Conservation (phyloP, 2,113 vertebrate species). For the Pagrus major region DNA sequence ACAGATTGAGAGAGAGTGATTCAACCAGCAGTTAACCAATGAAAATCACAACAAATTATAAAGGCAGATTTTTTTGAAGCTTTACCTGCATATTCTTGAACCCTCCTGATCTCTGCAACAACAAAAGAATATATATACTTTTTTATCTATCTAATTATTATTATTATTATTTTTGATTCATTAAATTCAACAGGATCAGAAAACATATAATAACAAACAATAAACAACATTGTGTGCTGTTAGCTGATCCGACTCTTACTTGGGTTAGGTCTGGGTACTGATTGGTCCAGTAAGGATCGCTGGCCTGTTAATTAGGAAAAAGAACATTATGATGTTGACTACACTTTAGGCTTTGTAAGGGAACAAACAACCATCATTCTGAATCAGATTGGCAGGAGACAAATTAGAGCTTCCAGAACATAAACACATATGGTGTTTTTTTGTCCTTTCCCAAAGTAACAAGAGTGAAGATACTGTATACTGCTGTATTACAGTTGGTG, state of each 20-base stretch:
- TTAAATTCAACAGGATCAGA: not conserved
- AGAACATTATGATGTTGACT: not conserved
- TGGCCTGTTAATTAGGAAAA: slow-evolving; percentile 39
- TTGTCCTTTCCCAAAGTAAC: not conserved
- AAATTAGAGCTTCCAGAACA: not conserved
- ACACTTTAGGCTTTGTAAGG: not conserved
- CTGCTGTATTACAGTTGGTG: not conserved
- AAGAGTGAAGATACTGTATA: not conserved
- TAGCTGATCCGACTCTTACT: slow-evolving; percentile 52
- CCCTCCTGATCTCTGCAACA: slow-evolving; percentile 67
- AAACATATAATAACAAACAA: not conserved
- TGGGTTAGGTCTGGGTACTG: slow-evolving; percentile 39
- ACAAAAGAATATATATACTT: not conserved
- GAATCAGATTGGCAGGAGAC: not conserved
- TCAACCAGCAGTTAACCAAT: not conserved
- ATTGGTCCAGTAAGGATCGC: not conserved
- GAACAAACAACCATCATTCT: not conserved
- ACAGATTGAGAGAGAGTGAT: slow-evolving; percentile 12
- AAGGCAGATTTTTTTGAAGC: not conserved
- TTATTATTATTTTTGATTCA: not conserved
- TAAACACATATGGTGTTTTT: not conserved
- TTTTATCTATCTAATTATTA: too few relatives aligned
- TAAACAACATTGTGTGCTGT: not conserved
- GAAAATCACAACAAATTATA: not conserved
- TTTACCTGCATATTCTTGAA: slow-evolving; percentile 82